Evolutionary conservation across 2,113 vertebrate genomes (phyloP).

Genomic region (Anolis carolinensis): DNA sequence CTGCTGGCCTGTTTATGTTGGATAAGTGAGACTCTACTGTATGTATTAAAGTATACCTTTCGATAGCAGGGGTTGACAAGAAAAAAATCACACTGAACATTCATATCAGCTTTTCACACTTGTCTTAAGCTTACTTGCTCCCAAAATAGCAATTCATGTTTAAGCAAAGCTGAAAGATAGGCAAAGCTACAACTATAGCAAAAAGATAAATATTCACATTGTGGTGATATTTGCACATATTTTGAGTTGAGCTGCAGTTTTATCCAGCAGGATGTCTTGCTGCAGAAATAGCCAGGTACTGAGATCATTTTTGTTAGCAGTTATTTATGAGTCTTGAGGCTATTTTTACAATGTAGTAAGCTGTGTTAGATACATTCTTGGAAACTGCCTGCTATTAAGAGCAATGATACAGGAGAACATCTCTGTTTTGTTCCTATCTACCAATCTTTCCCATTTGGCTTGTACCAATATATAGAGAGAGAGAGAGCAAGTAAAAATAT

Average conservation of each 20-base stretch:
- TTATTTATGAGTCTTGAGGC: not conserved
- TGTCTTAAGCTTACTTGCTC: not conserved
- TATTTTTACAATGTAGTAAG: not conserved
- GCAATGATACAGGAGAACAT: not conserved
- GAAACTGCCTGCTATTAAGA: slow-evolving; percentile 1
- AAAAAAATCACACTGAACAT: not conserved
- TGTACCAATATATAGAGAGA: slow-evolving; percentile 1
- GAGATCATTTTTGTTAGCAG: not conserved
- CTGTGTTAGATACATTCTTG: not conserved
- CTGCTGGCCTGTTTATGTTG: too few relatives aligned
- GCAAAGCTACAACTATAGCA: not conserved
- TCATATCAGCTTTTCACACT: not conserved
- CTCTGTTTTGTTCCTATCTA: not conserved
- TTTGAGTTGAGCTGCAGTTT: not conserved
- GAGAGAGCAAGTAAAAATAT: slow-evolving; percentile 8
- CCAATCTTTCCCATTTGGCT: not conserved
- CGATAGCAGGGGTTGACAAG: not conserved
- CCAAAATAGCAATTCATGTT: not conserved
- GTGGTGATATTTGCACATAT: not conserved
- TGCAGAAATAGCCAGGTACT: too few relatives aligned
- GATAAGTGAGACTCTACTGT: too few relatives aligned
- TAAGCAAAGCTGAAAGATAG: not conserved
- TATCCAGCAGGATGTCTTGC: not conserved
- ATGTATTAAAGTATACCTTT: not conserved
- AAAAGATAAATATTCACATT: not conserved